Evolutionary conservation across 1,140 invertebrate genomes (phyloP), one percentile per base, ranked within the genome.

Genomic region (Globodera rostochiensis): DNA sequence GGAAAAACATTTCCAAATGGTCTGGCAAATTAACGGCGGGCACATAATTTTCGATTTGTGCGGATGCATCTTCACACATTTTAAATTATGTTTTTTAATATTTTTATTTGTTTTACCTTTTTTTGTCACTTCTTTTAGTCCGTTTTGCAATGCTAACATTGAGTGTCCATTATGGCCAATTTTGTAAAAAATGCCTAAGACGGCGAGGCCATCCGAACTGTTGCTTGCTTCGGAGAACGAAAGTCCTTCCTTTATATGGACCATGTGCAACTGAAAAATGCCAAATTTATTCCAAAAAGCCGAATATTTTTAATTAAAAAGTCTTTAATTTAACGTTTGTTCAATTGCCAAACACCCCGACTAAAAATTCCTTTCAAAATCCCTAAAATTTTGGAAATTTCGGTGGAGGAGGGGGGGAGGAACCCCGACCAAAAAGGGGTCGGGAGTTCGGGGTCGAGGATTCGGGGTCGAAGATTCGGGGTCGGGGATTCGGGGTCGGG

Each of bases 1-100:
- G 88, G 87, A 93, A 94, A 82, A 88, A 91, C 36, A 80, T 70
- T 21, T 88, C 86, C 11, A 75, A 77, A 87, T 13, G 87, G 83
- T 6, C 7, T 45, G 74, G 74, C n/a, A 76, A 64, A 64, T 19
- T 11, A 15, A 19, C 57, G 57, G 13, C 19, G 15, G 57, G 57
- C 57, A 6, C 15, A 64, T 64, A 64, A 64, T 64, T 6, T 64
- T 64, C 57, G 19, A 64, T 64, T 64, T 13, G 5, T 2, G 19
- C 57, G 11, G 57, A 64, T 13, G 11, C 57, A 64, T 64, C 57
- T 64, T 64, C 15, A 64, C 13, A 19, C 25, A 25, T 25, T 64
- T 64, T 15, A 64, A 64, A 15, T 19, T 13, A 19, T 13, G 19
- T 19, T 15, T 64, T 64, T 4, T 21, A 5, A 19, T n/a, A 19